Evolutionary conservation across 2,888 invertebrate species (phyloP), one percentile per base, ranked within the genome.

Genomic region (Lycocerus yunnanus): DNA sequence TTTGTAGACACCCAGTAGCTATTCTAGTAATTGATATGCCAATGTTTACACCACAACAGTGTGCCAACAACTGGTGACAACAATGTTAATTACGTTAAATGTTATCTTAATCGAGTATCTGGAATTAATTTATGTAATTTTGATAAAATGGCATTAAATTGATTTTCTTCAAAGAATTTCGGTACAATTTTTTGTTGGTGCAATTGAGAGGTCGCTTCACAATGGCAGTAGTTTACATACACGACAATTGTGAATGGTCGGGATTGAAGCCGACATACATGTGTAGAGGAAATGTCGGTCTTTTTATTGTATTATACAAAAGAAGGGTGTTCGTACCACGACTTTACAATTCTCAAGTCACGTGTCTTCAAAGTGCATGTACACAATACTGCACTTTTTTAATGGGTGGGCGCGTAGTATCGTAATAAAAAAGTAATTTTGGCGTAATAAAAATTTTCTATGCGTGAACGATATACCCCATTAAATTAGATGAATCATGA

Each of bases 301-400:
- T 81, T 80, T 81, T 80, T 81, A 80, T 81, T 80, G 79, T 76
- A 77, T 75, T 73, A 71, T 69, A 68, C 72, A 66, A 66, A 78
- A 78, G 79, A 80, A 79, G 80, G 81, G 80, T 75, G 79, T 80
- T 79, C 77, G 77, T 71, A 77, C 73, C 79, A 76, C 80, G 78
- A 76, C n/a, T 66, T 74, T 70, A 75, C 78, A 80, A 80, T 81
- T 72, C 78, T 70, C 21, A 61, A 77, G 81, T 76, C 82, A 81
- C 82, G 82, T 81, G 82, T 70, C 78, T 16, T 72, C 68, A 68
- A 73, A 75, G 77, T 77, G 75, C 61, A 63, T 63, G n/a, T n/a
- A 78, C 79, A 72, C 43, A 66, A 65, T 71, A 76, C 65, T 73
- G 76, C 73, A 76, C 71, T 76, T 70, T 73, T 73, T 73, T 24